Percentiles rank a stretch among this genome's conserved stretches.
phyloP scores from a whole-genome alignment of 2,888 invertebrate species.

The Tridacna crocea region DNA sequence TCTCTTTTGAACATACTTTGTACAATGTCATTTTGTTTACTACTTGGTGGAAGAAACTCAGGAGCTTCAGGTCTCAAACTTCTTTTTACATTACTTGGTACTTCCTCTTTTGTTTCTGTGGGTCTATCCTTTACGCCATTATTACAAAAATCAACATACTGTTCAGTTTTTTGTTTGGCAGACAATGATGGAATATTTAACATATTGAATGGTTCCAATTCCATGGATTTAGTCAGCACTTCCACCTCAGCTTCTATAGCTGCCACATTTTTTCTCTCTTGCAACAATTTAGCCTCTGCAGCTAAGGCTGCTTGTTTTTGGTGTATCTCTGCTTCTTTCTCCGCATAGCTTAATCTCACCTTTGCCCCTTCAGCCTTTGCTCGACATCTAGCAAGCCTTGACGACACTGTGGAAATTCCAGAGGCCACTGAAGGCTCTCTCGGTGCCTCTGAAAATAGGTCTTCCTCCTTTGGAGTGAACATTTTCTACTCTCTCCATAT shows the following conservation, averaged over 20 bases:
- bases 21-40: not conserved
- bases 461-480: not conserved
- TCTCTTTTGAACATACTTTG: not conserved
- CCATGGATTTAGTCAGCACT: not conserved
- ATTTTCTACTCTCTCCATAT: not conserved
- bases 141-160: not conserved
- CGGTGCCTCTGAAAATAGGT: not conserved
- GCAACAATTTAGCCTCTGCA: not conserved
- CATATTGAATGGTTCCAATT: not conserved
- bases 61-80: not conserved
- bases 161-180: not conserved
- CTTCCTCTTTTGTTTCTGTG: not conserved
- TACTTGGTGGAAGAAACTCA: not conserved
- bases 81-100: not conserved
- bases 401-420: not conserved
- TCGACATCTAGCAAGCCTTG: not conserved
- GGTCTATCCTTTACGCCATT: not conserved
- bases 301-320: not conserved
- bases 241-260: not conserved
- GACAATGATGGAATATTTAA: not conserved
- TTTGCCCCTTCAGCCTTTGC: slow-evolving; percentile 17
- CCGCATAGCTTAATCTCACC: slow-evolving; percentile 4
- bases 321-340: not conserved
- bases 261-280: not conserved
- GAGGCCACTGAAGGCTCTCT: not conserved